A percentile compares a stretch with the other conserved stretches of the same genome.
Evolutionary conservation across 2,113 vertebrate genomes (phyloP).

Genomic region (Piaya cayana): DNA sequence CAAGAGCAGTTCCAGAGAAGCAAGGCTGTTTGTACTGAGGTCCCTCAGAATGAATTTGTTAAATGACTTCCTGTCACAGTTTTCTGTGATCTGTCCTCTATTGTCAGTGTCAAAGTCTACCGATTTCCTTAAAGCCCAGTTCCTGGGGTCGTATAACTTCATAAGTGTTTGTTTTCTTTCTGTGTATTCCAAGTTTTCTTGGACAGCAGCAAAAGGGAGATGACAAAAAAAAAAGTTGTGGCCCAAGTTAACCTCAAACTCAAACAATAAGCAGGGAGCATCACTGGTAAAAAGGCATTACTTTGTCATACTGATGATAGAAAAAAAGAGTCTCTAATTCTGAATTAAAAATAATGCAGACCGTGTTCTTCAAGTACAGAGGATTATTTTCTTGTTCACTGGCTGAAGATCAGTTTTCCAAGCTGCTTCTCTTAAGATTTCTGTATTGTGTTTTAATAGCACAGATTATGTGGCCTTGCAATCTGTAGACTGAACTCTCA

Average conservation of each 20-base stretch:
- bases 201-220: neutral
- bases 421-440: neutral
- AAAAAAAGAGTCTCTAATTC: neutral
- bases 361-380: neutral
- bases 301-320: neutral
- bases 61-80: neutral
- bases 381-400: neutral
- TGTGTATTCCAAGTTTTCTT: neutral
- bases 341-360: neutral
- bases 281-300: neutral
- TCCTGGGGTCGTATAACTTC: neutral
- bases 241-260: neutral
- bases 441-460: neutral
- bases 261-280: neutral
- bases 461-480: neutral
- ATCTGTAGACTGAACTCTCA: neutral
- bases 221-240: neutral
- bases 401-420: conserved; percentile 11
- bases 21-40: neutral
- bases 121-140: neutral
- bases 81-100: neutral
- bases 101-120: neutral
- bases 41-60: neutral
- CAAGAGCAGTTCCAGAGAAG: neutral
- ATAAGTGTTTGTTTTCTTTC: neutral